These are phyloP conservation scores for Platanista minor DNA, from an alignment of 2,113 vertebrate genomes.

Conservation along the genomic window DNA sequence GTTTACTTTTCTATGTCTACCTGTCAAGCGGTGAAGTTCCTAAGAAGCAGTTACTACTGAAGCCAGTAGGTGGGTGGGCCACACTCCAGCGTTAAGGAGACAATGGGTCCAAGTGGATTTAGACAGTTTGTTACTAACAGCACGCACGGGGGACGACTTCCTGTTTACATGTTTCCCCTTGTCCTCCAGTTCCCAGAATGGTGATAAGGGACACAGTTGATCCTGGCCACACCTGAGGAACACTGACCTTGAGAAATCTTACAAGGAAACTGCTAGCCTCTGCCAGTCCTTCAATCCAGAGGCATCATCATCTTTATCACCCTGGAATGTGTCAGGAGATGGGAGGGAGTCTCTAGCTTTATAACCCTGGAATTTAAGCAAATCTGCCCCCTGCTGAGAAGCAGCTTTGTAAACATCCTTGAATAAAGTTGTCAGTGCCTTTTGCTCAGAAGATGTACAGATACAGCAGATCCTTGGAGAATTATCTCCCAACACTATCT, in stretches of 20 bases:
- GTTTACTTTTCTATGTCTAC: neutral
- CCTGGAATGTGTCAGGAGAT: neutral
- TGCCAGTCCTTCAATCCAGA: neutral
- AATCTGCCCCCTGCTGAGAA: neutral
- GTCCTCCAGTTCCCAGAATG: neutral
- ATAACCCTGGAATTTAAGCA: neutral
- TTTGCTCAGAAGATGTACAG: neutral
- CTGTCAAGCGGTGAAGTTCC: neutral
- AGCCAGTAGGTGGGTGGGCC: neutral
- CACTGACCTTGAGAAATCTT: neutral
- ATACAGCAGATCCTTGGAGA: neutral
- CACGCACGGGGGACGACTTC: neutral
- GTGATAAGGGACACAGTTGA: accelerated
- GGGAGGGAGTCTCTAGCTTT: neutral
- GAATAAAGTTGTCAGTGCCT: neutral
- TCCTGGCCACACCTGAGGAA: accelerated
- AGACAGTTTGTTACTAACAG: neutral
- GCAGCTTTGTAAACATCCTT: neutral
- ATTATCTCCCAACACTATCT: neutral
- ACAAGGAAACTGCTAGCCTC: neutral
- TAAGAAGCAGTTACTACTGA: neutral
- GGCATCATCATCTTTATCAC: neutral
- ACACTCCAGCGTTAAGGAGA: accelerated
- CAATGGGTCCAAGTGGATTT: neutral
- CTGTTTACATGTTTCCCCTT: neutral